These are phyloP conservation scores for Prenolepis imparis DNA, from an alignment of 2,888 invertebrate genomes.

Conservation along the genomic window DNA sequence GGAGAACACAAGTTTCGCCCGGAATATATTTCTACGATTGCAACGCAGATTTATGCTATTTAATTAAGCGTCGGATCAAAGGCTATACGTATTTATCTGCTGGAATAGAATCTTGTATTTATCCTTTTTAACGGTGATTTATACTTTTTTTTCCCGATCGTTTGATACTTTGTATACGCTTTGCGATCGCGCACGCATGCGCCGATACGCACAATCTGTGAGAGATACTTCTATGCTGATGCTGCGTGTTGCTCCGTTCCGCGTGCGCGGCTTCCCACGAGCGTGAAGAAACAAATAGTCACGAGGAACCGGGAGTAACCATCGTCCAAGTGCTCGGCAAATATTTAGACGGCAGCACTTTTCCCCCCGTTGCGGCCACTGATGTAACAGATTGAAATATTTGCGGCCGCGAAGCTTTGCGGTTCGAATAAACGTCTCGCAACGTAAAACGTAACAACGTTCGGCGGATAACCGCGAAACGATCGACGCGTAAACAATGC, in stretches of 20 bases:
- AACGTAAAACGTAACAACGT: constrained; percentile 22
- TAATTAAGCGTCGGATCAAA: not conserved
- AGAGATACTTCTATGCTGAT: constrained; percentile 19
- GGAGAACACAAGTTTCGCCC: not conserved
- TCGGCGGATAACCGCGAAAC: constrained; percentile 28
- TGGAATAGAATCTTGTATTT: not conserved
- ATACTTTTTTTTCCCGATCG: not conserved
- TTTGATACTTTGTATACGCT: constrained; percentile 14
- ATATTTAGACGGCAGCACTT: constrained; percentile 52
- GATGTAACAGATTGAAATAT: constrained; percentile 53
- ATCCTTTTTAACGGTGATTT: not conserved
- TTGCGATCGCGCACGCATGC: not conserved
- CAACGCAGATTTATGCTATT: not conserved
- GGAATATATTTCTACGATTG: not conserved
- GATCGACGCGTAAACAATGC: constrained; percentile 43
- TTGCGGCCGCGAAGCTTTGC: constrained; percentile 33
- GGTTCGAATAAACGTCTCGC: constrained; percentile 31
- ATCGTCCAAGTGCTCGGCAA: constrained; percentile 45
- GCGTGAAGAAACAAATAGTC: constrained; percentile 51
- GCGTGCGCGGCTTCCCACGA: constrained; percentile 41
- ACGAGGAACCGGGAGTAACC: constrained; percentile 31
- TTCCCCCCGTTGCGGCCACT: constrained; percentile 27
- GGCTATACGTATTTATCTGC: not conserved
- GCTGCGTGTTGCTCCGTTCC: constrained; percentile 15
- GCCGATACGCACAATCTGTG: not conserved